Base-by-base conservation (phyloP, 2,797 vertebrate genomes). In the Megaceryle alcyon region DNA sequence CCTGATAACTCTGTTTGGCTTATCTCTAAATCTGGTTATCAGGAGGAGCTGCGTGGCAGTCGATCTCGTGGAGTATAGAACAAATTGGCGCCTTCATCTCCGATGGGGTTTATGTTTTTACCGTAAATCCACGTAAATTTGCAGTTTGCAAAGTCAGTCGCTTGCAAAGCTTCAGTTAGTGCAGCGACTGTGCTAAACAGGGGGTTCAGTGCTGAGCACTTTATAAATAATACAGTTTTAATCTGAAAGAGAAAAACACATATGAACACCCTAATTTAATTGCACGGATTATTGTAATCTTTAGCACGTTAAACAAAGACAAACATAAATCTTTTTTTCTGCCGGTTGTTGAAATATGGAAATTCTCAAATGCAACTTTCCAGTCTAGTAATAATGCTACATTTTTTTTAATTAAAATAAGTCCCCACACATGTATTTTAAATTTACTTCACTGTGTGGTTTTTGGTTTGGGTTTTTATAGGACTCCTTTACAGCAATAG, bases 301-400 rank as follows among this genome's bases (percentile, higher is more conserved):
- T 56, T 12, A 31, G 28, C 9, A 28, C 2, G 3, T 61, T 26
- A 5, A 53, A 33, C 26, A 61, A 56, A 49, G 5, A 4, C 69
- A 9, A 37, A 54, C 43, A 3, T 4, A 16, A 31, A 22, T 37
- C 43, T 46, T 31, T 44, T 35, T 35, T 44, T 41, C n/a, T 46
- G 35, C 28, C 43, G 86, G 79, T 43, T 64, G 60, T 53, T 84
- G 86, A 90, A 92, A 87, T 31, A 39, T 0, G 18, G 66, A 35
- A 84, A 78, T 87, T 86, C 29, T 94, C 57, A n/a, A 93, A 80
- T 31, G 80, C 79, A 59, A 92, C 71, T 60, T 71, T 73, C 95
- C 86, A 95, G 3, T 69, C 23, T 61, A 33, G 26, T 54, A 68
- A 41, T 49, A 73, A 70, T 59, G 53, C 49, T 63, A 37, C 68